Conservation (phyloP, 1,140 invertebrate genomes). For the Drosophila pandora region DNA sequence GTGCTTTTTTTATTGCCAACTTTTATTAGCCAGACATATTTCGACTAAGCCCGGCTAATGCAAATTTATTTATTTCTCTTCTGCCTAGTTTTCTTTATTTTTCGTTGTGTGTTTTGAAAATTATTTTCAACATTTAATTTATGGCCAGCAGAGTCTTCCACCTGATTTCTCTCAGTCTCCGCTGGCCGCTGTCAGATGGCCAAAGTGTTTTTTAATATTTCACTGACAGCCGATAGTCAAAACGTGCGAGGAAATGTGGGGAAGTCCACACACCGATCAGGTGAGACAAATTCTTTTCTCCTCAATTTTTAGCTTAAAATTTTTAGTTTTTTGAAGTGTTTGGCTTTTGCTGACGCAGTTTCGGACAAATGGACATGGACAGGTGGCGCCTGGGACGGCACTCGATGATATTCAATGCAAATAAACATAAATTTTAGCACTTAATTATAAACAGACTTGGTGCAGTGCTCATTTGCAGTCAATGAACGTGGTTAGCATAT, state of each 20-base stretch:
- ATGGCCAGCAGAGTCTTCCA: constrained; percentile 47
- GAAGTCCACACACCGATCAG: constrained; percentile 52
- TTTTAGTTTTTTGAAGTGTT: constrained; percentile 14
- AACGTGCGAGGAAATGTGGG: constrained; percentile 7
- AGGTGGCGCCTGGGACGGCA: constrained; percentile 61
- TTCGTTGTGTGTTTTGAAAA: constrained; percentile 39
- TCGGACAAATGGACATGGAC: constrained; percentile 66
- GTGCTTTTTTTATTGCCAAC: constrained; percentile 75
- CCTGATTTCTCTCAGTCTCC: constrained; percentile 27
- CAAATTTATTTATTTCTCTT: constrained; percentile 77
- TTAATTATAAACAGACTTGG: constrained; percentile 76
- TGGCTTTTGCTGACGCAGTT: constrained; percentile 63
- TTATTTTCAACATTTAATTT: constrained; percentile 70
- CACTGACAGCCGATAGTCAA: constrained; percentile 76
- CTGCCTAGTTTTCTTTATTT: constrained; percentile 9
- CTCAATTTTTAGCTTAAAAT: background rate
- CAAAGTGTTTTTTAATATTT: constrained; percentile 81
- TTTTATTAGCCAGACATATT: constrained; percentile 81
- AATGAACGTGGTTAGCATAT: constrained; percentile 70
- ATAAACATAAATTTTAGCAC: constrained; percentile 76
- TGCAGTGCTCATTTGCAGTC: constrained; percentile 63
- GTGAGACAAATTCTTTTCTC: constrained; percentile 26
- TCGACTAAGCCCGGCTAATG: constrained; percentile 75
- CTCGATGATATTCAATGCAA: constrained; percentile 44
- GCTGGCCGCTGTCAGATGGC: constrained; percentile 44